Evolutionary conservation across 2,113 vertebrate genomes (phyloP).

Genomic region (Onychorhynchus coronatus): DNA sequence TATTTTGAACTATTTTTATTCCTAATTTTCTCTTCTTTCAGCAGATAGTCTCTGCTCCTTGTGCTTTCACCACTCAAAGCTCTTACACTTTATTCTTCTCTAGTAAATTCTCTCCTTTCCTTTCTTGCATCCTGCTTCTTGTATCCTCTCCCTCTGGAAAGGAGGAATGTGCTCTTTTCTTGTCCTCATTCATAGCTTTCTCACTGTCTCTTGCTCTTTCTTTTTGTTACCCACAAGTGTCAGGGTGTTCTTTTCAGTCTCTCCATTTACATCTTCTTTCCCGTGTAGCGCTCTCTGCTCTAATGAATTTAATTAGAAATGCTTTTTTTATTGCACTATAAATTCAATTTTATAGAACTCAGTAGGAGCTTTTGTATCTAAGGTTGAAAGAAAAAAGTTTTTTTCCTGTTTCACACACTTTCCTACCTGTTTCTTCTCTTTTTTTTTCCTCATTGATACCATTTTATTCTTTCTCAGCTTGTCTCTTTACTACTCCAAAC

Average conservation of each 20-base stretch:
- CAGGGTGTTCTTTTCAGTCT: not conserved
- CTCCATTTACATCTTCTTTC: not conserved
- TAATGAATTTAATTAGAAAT: not conserved
- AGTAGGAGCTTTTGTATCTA: not conserved
- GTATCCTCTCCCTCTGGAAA: not conserved
- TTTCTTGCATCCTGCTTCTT: not conserved
- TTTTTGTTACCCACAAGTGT: not conserved
- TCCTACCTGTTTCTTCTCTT: not conserved
- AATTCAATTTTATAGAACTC: not conserved
- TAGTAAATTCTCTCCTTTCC: not conserved
- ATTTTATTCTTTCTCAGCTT: not conserved
- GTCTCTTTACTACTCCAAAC: not conserved
- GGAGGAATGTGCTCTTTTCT: not conserved
- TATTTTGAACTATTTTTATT: not conserved
- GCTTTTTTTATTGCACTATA: not conserved
- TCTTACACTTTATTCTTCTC: not conserved
- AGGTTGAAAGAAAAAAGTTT: not conserved
- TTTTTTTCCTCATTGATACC: fast-evolving
- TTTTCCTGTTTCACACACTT: not conserved
- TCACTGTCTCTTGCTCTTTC: not conserved
- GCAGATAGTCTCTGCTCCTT: not conserved
- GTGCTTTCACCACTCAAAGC: not conserved
- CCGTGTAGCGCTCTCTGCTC: not conserved
- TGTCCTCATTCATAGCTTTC: not conserved
- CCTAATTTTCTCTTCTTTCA: not conserved